Conservation (phyloP, 2,113 vertebrate genomes). For the Numenius arquata region DNA sequence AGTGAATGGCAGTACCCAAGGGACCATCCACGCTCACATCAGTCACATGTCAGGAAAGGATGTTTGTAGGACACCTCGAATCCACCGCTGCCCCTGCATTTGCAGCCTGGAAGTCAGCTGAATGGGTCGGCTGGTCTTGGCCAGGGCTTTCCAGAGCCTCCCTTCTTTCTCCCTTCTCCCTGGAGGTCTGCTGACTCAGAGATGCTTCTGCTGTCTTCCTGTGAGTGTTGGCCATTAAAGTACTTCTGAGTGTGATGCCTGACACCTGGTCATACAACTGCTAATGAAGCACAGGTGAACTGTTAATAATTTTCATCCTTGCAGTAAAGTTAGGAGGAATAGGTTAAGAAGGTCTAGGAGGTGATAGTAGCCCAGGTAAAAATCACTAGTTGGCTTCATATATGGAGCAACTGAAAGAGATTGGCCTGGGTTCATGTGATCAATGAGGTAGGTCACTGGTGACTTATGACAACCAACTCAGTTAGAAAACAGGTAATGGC, state of each 20-base stretch:
- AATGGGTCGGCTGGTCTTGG: neutral
- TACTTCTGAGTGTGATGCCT: neutral
- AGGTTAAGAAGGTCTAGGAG: neutral
- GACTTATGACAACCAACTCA: neutral
- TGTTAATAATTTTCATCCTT: neutral
- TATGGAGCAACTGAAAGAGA: neutral
- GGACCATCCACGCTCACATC: fast-evolving
- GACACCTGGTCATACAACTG: fast-evolving
- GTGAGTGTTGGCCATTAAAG: neutral
- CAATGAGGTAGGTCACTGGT: neutral
- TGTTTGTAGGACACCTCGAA: fast-evolving
- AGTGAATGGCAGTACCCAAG: neutral
- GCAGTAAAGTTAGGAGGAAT: neutral
- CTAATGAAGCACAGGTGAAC: neutral
- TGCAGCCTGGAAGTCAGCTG: fast-evolving
- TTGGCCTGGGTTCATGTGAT: neutral
- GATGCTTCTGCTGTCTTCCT: neutral
- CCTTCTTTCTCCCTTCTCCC: fast-evolving
- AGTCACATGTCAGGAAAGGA: fast-evolving
- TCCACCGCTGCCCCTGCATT: no score
- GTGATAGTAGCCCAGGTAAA: neutral
- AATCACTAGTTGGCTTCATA: neutral
- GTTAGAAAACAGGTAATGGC: neutral
- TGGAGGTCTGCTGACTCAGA: neutral
- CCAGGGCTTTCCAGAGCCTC: neutral